phyloP scores from a whole-genome alignment of 2,113 vertebrate genomes.

The Tetrax tetrax region DNA sequence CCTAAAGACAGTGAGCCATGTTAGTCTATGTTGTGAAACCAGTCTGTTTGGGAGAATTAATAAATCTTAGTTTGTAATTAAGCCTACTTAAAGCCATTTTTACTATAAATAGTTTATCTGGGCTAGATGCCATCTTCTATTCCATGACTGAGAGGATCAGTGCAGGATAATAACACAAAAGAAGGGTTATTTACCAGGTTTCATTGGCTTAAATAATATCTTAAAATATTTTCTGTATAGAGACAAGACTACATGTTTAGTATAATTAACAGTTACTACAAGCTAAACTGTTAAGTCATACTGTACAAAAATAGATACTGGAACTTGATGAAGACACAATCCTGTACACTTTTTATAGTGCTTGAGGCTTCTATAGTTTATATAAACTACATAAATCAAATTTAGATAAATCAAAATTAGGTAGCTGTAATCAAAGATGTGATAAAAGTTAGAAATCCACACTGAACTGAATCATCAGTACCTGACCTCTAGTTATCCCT shows the following conservation, averaged over 20 bases:
- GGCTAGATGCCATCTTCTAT: background rate
- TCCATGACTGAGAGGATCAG: background rate
- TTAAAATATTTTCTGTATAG: background rate
- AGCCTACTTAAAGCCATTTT: background rate
- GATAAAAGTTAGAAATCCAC: background rate
- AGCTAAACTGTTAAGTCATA: background rate
- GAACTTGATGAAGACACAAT: background rate
- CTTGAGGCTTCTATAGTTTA: background rate
- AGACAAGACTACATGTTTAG: background rate
- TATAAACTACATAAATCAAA: background rate
- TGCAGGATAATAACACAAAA: background rate
- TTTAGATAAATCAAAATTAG: background rate
- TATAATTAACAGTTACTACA: background rate
- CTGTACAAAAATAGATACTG: background rate
- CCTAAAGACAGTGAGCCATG: background rate
- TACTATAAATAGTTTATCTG: conserved; percentile 4
- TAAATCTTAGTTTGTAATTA: background rate
- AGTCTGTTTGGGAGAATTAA: background rate
- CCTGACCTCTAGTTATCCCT: background rate
- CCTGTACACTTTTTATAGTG: background rate
- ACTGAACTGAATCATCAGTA: background rate
- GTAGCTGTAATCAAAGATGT: background rate
- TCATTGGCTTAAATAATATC: background rate
- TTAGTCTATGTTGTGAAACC: background rate
- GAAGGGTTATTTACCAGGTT: background rate